Percentiles rank a stretch among this genome's conserved stretches.
Evolutionary conservation across 2,797 vertebrate species (phyloP).

Genomic region (Ctenopoma multispine): DNA sequence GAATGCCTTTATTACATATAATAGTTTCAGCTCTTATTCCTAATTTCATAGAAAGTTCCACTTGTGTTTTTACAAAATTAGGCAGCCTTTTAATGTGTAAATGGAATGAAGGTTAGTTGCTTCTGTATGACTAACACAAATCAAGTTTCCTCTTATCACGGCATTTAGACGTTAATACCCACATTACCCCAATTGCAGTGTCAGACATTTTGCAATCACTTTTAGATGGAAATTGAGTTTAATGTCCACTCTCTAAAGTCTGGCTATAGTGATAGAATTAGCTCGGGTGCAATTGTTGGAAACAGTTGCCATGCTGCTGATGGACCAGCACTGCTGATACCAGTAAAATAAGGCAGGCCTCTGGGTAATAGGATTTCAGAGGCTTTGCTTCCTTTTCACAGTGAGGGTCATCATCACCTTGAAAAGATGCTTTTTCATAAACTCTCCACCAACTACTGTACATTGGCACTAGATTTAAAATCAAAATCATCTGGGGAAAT

Average conservation of each 20-base stretch:
- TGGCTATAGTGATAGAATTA: conserved; percentile 65
- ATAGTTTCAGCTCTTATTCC: neutral
- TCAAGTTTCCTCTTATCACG: conserved; percentile 13
- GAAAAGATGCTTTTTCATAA: conserved; percentile 74
- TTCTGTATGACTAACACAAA: conserved; percentile 12
- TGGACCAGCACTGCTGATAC: conserved; percentile 64
- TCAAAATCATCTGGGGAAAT: conserved; percentile 61
- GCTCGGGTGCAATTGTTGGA: conserved; percentile 57
- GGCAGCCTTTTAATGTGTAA: neutral
- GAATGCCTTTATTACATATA: too few species aligned
- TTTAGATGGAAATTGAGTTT: conserved; percentile 66
- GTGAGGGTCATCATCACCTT: conserved; percentile 77
- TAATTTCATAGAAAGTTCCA: neutral
- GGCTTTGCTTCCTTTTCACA: conserved; percentile 50
- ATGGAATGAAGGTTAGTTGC: neutral
- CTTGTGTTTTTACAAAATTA: neutral
- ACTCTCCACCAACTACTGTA: conserved; percentile 49
- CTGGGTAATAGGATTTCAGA: conserved; percentile 73
- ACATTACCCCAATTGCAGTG: conserved; percentile 50
- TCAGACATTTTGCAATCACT: conserved; percentile 50
- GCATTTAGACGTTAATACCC: conserved; percentile 20
- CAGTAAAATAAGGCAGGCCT: conserved; percentile 63
- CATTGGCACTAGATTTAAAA: conserved; percentile 59
- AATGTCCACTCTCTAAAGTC: conserved; percentile 55
- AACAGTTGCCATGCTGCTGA: conserved; percentile 62